These are phyloP conservation scores for Zootermopsis nevadensis DNA, from an alignment of 2,888 invertebrate genomes.

Conservation along the genomic window DNA sequence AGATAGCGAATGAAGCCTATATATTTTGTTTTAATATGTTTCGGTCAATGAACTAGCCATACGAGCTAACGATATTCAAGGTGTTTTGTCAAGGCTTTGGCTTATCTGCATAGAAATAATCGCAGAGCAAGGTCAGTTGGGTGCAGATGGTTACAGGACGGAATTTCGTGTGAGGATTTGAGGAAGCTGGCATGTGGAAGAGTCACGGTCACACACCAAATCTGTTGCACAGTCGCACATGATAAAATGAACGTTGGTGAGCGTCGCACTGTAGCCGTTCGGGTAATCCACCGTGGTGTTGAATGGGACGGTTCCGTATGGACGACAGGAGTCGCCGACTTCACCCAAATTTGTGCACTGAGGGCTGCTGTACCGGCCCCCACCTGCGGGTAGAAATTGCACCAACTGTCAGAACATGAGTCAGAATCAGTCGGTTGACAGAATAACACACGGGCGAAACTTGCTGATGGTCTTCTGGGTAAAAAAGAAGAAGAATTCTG, in stretches of 20 bases:
- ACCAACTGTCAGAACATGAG: neutral
- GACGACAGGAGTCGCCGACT: constrained; percentile 1
- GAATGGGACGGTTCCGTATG: neutral
- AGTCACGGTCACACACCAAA: neutral
- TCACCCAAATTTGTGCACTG: neutral
- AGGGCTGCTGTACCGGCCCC: constrained; percentile 5
- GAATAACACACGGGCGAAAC: neutral
- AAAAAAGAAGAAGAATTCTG: no score
- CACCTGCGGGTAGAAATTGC: neutral
- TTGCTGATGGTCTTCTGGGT: no score
- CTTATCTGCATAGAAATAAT: no score
- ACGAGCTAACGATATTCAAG: no score
- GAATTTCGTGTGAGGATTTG: neutral
- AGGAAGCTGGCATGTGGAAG: constrained; percentile 6
- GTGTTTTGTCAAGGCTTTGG: no score
- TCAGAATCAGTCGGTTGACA: neutral
- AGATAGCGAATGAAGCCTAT: no score
- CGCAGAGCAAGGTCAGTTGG: no score
- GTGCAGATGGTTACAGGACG: neutral
- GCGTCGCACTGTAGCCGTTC: neutral
- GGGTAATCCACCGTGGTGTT: constrained; percentile 21
- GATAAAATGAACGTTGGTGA: neutral
- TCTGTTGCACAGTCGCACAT: neutral
- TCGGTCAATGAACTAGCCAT: no score
- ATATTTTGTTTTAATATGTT: no score